A percentile compares a stretch with the other conserved stretches of the same genome.
These are phyloP conservation scores for Neocloeon triangulifer DNA, from an alignment of 1,140 invertebrate species.

Conservation along the genomic window DNA sequence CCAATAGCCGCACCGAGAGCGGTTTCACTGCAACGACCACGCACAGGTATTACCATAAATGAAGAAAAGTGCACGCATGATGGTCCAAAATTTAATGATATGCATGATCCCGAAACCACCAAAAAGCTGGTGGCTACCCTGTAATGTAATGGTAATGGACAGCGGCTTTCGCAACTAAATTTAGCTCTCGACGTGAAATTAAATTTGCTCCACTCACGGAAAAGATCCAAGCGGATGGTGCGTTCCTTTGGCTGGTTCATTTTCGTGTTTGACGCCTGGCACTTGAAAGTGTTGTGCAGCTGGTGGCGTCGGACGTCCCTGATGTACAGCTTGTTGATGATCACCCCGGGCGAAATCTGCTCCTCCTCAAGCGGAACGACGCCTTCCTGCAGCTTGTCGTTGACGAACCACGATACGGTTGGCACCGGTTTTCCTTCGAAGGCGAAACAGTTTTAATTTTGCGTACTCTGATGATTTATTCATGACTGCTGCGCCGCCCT, in stretches of 20 bases:
- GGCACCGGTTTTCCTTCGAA: slow-evolving; percentile 54
- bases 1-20: slow-evolving; percentile 42
- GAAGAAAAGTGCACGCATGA: no score
- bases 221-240: slow-evolving; percentile 51
- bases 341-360: slow-evolving; percentile 31
- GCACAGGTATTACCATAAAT: no score
- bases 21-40: slow-evolving; percentile 37
- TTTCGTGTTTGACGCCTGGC: slow-evolving; percentile 65
- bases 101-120: no score
- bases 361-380: slow-evolving; percentile 27
- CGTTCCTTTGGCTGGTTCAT: slow-evolving; percentile 56
- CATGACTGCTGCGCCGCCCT: not conserved
- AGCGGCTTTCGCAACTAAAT: no score
- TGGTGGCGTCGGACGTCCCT: slow-evolving; percentile 43
- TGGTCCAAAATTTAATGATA: no score
- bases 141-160: no score
- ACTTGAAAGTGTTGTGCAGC: slow-evolving; percentile 61
- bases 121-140: no score
- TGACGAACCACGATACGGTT: slow-evolving; percentile 51
- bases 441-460: no score
- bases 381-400: slow-evolving; percentile 31
- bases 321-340: slow-evolving; percentile 48
- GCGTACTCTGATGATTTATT: not conserved
- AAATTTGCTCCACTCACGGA: slow-evolving; percentile 49
- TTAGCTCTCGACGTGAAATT: no score